phyloP scores from a whole-genome alignment of 1,140 invertebrate genomes.

The Venustaconcha ellipsiformis region DNA sequence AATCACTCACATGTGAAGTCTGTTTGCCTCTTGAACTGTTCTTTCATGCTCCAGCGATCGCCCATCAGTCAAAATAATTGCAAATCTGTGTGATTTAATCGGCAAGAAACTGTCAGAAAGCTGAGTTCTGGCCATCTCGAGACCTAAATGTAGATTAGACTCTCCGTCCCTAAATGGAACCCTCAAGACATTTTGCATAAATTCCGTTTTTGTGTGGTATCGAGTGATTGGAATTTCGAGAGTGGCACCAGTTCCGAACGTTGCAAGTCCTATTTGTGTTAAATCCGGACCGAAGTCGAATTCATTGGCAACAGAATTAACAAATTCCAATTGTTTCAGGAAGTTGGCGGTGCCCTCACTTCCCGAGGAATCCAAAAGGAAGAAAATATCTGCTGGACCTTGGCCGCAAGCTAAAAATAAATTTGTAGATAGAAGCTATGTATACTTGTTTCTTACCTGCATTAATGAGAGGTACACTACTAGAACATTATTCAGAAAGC shows the following conservation, averaged over 20 bases:
- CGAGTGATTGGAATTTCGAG: conserved; percentile 2
- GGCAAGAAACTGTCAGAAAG: too few species aligned
- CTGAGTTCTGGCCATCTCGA: too few species aligned
- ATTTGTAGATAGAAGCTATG: too few species aligned
- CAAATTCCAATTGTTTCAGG: conserved; percentile 11
- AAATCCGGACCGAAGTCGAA: conserved; percentile 2
- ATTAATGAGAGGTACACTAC: not conserved
- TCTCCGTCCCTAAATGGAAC: conserved; percentile 10
- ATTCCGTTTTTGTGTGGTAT: not conserved
- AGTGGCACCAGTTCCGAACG: not conserved
- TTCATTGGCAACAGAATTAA: conserved; percentile 9
- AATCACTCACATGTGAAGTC: too few species aligned
- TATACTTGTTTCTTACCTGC: not conserved
- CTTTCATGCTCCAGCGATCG: too few species aligned
- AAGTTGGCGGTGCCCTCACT: conserved; percentile 19
- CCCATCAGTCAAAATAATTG: too few species aligned
- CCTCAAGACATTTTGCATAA: conserved; percentile 2
- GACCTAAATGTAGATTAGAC: too few species aligned
- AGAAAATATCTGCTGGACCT: conserved; percentile 9
- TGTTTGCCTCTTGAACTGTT: too few species aligned
- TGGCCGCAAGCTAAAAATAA: too few species aligned
- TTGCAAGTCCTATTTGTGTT: conserved; percentile 7
- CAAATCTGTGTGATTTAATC: too few species aligned
- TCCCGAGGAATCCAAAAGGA: conserved; percentile 20
- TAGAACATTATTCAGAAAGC: too few species aligned